Base-by-base conservation (phyloP, 2,888 invertebrate species). In the Cynaeus angustus region DNA sequence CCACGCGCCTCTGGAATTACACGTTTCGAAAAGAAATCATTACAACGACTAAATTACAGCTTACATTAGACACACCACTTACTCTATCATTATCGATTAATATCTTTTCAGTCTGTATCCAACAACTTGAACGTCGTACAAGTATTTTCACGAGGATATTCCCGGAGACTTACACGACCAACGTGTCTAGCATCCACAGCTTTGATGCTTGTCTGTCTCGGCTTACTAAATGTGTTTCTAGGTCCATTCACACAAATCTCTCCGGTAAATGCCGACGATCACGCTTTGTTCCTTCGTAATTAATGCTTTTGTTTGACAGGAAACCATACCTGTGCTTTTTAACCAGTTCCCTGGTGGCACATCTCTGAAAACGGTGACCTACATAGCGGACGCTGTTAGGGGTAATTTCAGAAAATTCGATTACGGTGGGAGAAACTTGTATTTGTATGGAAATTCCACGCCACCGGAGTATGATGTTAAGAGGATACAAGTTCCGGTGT, bases 391-490 rank as follows among this genome's bases (percentile, higher is more conserved):
- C 71, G 76, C 82, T 3, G 76, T 81, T 0, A 74, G 74, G 59
- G 81, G 81, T 58, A 75, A 76, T 0, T 91, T 91, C 80, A 87
- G 88, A 9, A 87, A 89, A 53, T 91, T 88, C 75, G 87, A 88
- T 79, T 87, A 87, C 72, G 88, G 88, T 74, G 85, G 87, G 4
- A 86, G 87, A 6, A 85, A 91, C 70, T 80, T 84, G 56, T 80
- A 81, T 45, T 71, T 85, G 0, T 89, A 87, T 74, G 89, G 89
- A 0, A 83, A 83, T 1, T 84, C 86, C 0, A 86, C 85, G 43
- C 90, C 91, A 0, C 88, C 88, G 0, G 81, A 82, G 30, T 92
- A 91, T 78, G 87, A 90, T 72, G 79, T 92, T 16, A 84, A 86
- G 5, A 89, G 88, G 68, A 88, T 91, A 0, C 86, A 83, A 74